Base-by-base conservation (phyloP, 2,113 vertebrate genomes). In the Oryzias celebensis region DNA sequence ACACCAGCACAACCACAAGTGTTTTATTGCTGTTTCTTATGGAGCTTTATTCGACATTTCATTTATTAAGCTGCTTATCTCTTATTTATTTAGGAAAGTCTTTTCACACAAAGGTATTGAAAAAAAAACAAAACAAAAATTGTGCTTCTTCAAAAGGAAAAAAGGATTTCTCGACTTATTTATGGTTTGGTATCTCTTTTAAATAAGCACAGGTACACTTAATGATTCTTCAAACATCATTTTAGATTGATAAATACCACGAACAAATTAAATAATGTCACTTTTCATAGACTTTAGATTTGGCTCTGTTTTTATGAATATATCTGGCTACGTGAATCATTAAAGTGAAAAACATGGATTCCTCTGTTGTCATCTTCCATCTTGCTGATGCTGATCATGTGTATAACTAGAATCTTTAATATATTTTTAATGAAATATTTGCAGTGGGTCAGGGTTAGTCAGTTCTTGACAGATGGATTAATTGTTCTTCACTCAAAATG, bases 221-320 rank as follows among this genome's bases (percentile, higher is more conserved):
- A 22, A 47, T 51, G 45, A 20, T 5, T 46, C 8, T 20, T 23
- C 14, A 36, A 36, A 36, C 8, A 10, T 36, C 36, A 36, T 4
- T 45, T 15, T 44, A 12, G 31, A 22, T 12, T 6, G 20, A 45
- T 14, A 5, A 22, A 31, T 46, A 54, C 2, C 23, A 54, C 49
- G 16, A 58, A 15, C 15, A 43, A 54, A 41, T 47, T n/a, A 23
- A 10, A 47, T 5, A 45, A 58, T 60, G 62, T 50, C 28, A 71
- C 52, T 36, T 36, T 36, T 13, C 10, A 36, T 36, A 36, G 10
- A 12, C 36, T 36, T 36, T 3, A 36, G 36, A 36, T 12, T 36
- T 36, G 36, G 8, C 10, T 36, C 1, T 36, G 8, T 36, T 36
- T 36, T 36, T 36, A 13, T 36, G 0, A 36, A 36, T 8, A 36